Percentiles rank a stretch among this genome's conserved stretches.
phyloP scores from a whole-genome alignment of 1,140 invertebrate genomes.

The Drosophila sulfurigaster region DNA sequence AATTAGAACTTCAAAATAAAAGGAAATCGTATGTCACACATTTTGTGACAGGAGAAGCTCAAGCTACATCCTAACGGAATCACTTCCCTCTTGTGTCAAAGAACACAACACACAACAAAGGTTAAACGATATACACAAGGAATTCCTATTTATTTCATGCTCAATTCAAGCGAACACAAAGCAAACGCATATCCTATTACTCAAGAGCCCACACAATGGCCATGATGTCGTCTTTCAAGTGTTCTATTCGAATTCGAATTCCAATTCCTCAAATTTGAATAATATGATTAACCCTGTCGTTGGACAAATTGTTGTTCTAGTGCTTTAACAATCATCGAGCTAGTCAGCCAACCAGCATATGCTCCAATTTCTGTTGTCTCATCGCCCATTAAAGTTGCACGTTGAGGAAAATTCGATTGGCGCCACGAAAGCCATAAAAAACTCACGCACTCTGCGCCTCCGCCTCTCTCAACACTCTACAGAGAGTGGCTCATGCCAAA shows the following conservation, averaged over 20 bases:
- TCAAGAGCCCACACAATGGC: neutral
- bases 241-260: constrained; percentile 4
- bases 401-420: constrained; percentile 60
- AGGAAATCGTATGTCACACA: constrained; percentile 1
- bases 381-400: constrained; percentile 56
- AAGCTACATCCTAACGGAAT: constrained; percentile 4
- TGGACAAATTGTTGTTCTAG: constrained; percentile 31
- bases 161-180: constrained; percentile 1
- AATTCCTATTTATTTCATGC: constrained; percentile 1
- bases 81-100: neutral
- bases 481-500: constrained; percentile 21
- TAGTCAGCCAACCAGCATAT: neutral
- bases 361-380: constrained; percentile 48
- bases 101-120: neutral
- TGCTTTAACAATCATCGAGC: constrained; percentile 12
- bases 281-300: constrained; percentile 26
- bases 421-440: constrained; percentile 76
- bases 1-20: constrained; percentile 32
- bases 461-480: neutral
- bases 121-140: constrained; percentile 1
- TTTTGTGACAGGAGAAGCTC: neutral
- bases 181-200: neutral
- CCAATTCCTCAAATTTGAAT: constrained; percentile 21
- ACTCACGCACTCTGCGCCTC: constrained; percentile 39
- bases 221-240: constrained; percentile 8